phyloP scores from a whole-genome alignment of 2,113 vertebrate species.

The Heloderma charlesbogerti region DNA sequence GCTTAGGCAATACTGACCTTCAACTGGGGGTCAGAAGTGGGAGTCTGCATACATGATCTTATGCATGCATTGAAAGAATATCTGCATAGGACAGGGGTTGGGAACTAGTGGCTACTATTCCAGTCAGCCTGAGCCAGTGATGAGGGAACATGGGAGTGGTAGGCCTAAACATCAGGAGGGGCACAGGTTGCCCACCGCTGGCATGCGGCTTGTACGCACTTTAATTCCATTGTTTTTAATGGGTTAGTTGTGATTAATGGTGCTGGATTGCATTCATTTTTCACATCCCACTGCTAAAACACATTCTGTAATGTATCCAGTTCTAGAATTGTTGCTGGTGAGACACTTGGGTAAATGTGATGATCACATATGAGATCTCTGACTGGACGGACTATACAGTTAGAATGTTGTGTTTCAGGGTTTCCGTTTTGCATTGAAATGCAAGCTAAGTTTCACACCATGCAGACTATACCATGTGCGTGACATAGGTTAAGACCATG shows the following conservation, averaged over 20 bases:
- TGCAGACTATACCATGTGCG: background rate
- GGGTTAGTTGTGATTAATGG: background rate
- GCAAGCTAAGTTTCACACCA: background rate
- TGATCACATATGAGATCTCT: background rate
- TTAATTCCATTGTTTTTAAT: background rate
- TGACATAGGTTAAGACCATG: background rate
- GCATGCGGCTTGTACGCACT: too few species aligned
- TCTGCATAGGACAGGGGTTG: too few species aligned
- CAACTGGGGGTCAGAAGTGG: background rate
- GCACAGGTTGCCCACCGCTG: too few species aligned
- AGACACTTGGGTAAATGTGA: background rate
- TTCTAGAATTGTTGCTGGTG: background rate
- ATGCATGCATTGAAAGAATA: background rate
- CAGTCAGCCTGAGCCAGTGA: too few species aligned
- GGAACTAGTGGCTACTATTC: too few species aligned
- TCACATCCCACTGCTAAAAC: too few species aligned
- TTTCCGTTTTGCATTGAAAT: background rate
- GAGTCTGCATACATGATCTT: background rate
- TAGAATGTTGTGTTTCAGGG: constrained; percentile 9
- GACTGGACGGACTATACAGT: too few species aligned
- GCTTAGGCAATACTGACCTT: background rate
- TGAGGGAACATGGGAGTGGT: too few species aligned
- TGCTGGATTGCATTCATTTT: background rate
- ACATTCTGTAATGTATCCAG: background rate
- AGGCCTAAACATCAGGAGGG: too few species aligned